Evolutionary conservation across 2,888 invertebrate genomes (phyloP), one percentile per base, ranked within the genome.

Genomic region (Falcaria lacertinaria): DNA sequence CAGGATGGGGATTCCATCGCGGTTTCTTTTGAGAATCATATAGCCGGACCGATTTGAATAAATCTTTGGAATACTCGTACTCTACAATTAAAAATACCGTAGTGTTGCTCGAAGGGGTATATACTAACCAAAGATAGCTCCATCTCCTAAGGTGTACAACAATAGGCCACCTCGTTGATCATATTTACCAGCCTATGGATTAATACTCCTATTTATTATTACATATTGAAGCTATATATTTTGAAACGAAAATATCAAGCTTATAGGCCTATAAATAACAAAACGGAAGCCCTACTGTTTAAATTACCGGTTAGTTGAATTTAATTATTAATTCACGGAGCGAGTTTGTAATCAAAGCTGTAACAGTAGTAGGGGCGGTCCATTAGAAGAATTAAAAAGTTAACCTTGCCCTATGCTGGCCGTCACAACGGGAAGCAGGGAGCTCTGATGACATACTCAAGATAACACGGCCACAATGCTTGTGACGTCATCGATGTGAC

Each of bases 361-460:
- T 13, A 37, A 22, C 19, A 36, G 36, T 15, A 37, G 60, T 58
- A 61, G 52, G 43, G 51, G 47, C 39, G 33, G 44, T 50, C 56
- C 56, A 61, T 61, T 61, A 61, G 56, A 47, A 43, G 50, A 54
- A 61, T 61, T 61, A 57, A 51, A 57, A 42, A 48, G 55, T 43
- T 50, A 56, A 57, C 61, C 61, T 61, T 59, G 58, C 50, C 60
- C 57, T 57, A 59, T 47, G 43, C 43, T 34, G 15, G 45, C 33
- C 40, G 33, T 40, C 33, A 40, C 40, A 34, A 15, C 19, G 33
- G 28, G 28, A 28, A 28, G 11, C 8, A 28, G 6, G 28, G 8
- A 3, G 7, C 28, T 11, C 11, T 28, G 28, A 28, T 28, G 7
- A 28, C 28, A 28, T 11, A 11, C 28, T 28, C 28, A 28, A 28